Conservation (phyloP, 2,888 invertebrate species). For the Copidosoma aretas region DNA sequence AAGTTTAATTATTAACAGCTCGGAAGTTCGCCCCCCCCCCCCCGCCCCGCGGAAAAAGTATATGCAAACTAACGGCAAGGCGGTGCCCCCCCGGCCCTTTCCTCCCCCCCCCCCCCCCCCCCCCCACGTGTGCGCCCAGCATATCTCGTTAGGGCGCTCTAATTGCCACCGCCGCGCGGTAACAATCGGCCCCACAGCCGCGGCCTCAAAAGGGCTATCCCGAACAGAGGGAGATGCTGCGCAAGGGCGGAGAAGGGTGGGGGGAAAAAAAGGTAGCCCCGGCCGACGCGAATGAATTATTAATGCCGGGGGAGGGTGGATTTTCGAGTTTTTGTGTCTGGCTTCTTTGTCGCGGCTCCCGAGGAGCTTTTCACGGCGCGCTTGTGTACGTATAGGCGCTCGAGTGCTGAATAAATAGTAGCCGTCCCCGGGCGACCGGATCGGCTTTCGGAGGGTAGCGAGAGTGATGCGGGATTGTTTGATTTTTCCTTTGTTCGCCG, state of each 20-base stretch:
- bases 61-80: conserved; percentile 38
- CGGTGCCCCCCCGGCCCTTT: conserved; percentile 9
- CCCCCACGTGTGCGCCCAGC: conserved; percentile 10
- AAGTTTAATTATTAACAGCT: conserved; percentile 41
- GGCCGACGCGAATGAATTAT: conserved; percentile 6
- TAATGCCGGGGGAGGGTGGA: not conserved
- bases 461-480: too few relatives aligned
- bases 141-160: conserved; percentile 38
- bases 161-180: conserved; percentile 30
- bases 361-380: not conserved
- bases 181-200: conserved; percentile 21
- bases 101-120: not conserved
- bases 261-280: not conserved
- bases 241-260: not conserved
- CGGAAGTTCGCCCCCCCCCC: conserved; percentile 21
- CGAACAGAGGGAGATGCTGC: not conserved
- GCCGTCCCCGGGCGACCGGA: not conserved
- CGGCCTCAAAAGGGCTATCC: conserved; percentile 7
- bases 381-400: not conserved
- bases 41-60: conserved; percentile 28
- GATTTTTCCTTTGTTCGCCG: too few relatives aligned
- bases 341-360: not conserved
- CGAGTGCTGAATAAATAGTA: not conserved
- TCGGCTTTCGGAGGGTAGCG: not conserved
- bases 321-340: conserved; percentile 1